Evolutionary conservation across 2,113 vertebrate genomes (phyloP).

Genomic region (Corythaeola cristata): DNA sequence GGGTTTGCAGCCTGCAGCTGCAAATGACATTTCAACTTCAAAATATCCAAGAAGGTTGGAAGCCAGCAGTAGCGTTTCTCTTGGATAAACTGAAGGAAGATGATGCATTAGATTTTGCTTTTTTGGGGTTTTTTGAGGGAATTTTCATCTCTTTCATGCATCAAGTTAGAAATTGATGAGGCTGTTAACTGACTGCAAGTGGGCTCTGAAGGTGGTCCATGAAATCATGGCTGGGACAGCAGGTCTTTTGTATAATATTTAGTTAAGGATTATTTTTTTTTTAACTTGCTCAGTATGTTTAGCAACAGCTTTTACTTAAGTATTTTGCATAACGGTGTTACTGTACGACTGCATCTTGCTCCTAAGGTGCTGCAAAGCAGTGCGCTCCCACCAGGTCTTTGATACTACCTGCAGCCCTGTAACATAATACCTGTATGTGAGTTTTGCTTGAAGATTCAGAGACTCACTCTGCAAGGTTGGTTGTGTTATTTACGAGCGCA

Average conservation of each 20-base stretch:
- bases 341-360: not conserved
- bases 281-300: not conserved
- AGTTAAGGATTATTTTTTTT: not conserved
- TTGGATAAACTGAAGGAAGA: not conserved
- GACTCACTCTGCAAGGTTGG: not conserved
- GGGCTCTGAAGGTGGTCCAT: not conserved
- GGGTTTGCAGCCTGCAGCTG: not conserved
- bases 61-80: not conserved
- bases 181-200: not conserved
- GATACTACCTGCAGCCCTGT: not conserved
- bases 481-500: not conserved
- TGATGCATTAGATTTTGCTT: not conserved
- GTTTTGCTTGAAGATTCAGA: not conserved
- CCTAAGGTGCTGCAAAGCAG: not conserved
- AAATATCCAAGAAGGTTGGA: not conserved
- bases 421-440: not conserved
- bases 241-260: not conserved
- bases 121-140: rapidly evolving
- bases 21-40: not conserved
- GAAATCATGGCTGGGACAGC: not conserved
- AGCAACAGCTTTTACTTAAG: not conserved
- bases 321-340: not conserved
- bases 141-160: not conserved
- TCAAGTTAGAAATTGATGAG: not conserved
- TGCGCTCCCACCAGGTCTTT: not conserved